Conservation (phyloP, 2,888 invertebrate genomes). For the Eudemis profundana region DNA sequence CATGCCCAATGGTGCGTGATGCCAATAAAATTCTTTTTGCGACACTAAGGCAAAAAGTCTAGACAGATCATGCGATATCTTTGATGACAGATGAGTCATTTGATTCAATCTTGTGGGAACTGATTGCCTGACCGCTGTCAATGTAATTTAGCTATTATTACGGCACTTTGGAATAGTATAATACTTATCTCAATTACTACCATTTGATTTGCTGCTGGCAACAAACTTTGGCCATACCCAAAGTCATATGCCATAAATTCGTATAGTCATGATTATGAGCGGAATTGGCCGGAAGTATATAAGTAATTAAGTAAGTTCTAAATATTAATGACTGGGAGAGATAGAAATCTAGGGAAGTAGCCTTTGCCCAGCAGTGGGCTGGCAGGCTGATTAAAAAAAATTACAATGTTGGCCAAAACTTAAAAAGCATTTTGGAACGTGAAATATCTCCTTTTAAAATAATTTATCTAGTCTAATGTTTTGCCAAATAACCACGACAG, state of each 20-base stretch:
- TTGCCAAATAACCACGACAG: neutral
- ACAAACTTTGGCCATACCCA: too few relatives aligned
- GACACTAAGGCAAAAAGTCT: constrained; percentile 29
- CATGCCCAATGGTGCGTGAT: constrained; percentile 35
- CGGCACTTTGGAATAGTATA: neutral
- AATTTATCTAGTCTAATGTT: neutral
- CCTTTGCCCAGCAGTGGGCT: too few relatives aligned
- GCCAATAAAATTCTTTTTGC: constrained; percentile 29
- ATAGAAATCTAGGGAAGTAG: too few relatives aligned
- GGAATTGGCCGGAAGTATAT: too few relatives aligned
- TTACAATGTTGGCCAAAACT: too few relatives aligned
- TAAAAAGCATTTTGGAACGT: neutral
- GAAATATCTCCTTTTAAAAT: neutral
- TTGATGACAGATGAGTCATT: constrained; percentile 29
- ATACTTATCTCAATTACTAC: neutral
- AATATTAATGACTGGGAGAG: too few relatives aligned
- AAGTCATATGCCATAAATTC: too few relatives aligned
- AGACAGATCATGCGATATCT: constrained; percentile 38
- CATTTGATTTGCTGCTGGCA: too few relatives aligned
- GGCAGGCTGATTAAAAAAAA: too few relatives aligned
- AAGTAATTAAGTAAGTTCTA: too few relatives aligned
- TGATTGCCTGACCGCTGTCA: constrained; percentile 16
- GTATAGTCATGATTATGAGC: too few relatives aligned
- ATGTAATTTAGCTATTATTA: constrained; percentile 4
- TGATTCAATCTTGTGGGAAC: constrained; percentile 28